A percentile compares a stretch with the other conserved stretches of the same genome.
Conservation (phyloP, 1,140 invertebrate genomes). For the Helicorthomorpha holstii region DNA sequence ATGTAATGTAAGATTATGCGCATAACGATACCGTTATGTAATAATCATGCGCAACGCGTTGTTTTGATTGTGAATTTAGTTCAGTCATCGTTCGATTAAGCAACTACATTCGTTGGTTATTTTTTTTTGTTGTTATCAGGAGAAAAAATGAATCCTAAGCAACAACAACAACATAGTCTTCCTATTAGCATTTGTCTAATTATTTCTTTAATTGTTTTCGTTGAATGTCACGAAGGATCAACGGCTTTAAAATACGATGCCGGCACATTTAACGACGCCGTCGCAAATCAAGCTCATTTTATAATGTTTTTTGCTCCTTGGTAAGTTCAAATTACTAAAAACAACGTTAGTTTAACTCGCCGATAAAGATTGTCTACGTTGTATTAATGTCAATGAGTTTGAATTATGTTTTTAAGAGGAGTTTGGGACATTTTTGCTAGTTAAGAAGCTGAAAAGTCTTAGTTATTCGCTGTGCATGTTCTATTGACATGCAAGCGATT, state of each 20-base stretch:
- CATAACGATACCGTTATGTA: too few relatives aligned
- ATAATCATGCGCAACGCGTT: too few relatives aligned
- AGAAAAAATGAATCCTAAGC: too few relatives aligned
- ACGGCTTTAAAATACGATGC: background rate
- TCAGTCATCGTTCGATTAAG: too few relatives aligned
- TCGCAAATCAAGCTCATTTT: conserved; percentile 10
- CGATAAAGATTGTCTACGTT: background rate
- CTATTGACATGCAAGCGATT: too few relatives aligned
- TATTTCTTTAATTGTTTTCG: background rate
- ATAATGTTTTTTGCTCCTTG: conserved; percentile 19
- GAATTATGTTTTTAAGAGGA: background rate
- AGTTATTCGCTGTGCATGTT: background rate
- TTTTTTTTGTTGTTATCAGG: too few relatives aligned
- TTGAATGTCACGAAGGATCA: background rate
- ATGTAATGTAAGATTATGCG: too few relatives aligned
- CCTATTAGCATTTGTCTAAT: background rate
- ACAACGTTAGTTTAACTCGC: too few relatives aligned
- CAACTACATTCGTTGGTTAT: too few relatives aligned
- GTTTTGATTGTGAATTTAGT: too few relatives aligned
- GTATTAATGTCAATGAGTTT: background rate
- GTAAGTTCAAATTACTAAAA: conserved; percentile 8
- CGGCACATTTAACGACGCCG: background rate
- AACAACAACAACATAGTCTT: too few relatives aligned
- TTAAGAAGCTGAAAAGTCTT: background rate
- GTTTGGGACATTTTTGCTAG: background rate